Conservation (phyloP, 2,888 invertebrate species). For the Blastobasis lacticolella region DNA sequence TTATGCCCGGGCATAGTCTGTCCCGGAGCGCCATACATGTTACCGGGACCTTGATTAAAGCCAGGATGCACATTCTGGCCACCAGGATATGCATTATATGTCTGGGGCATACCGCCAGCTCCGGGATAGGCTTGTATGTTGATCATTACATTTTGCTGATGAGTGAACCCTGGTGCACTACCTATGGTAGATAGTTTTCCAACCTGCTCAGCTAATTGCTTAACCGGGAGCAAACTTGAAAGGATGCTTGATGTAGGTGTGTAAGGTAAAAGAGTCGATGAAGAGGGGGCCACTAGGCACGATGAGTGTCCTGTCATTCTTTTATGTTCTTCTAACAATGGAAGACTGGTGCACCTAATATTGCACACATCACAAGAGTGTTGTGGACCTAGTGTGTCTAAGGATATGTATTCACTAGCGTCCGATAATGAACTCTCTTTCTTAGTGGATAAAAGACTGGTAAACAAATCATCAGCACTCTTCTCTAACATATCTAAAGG, state of each 20-base stretch:
- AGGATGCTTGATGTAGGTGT: slow-evolving; percentile 46
- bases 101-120: slow-evolving; percentile 50
- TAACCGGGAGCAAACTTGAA: slow-evolving; percentile 58
- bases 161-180: slow-evolving; percentile 55
- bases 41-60: slow-evolving; percentile 37
- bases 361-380: slow-evolving; percentile 76
- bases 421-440: slow-evolving; percentile 58
- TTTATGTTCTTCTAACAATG: slow-evolving; percentile 69
- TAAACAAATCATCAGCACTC: slow-evolving; percentile 65
- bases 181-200: slow-evolving; percentile 55
- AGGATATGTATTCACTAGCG: slow-evolving; percentile 77
- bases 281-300: slow-evolving; percentile 37
- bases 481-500: slow-evolving; percentile 57
- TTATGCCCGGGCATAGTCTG: slow-evolving; percentile 36
- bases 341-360: slow-evolving; percentile 72
- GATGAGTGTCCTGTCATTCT: slow-evolving; percentile 73
- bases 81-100: slow-evolving; percentile 53
- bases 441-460: slow-evolving; percentile 53
- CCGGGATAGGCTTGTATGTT: slow-evolving; percentile 78
- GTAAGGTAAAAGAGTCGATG: slow-evolving; percentile 51
- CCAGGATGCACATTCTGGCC: slow-evolving; percentile 51
- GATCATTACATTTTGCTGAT: slow-evolving; percentile 78
- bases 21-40: slow-evolving; percentile 54
- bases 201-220: slow-evolving; percentile 64
- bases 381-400: slow-evolving; percentile 76